Evolutionary conservation across 2,113 vertebrate genomes (phyloP).

Genomic region (Paratilapia polleni): DNA sequence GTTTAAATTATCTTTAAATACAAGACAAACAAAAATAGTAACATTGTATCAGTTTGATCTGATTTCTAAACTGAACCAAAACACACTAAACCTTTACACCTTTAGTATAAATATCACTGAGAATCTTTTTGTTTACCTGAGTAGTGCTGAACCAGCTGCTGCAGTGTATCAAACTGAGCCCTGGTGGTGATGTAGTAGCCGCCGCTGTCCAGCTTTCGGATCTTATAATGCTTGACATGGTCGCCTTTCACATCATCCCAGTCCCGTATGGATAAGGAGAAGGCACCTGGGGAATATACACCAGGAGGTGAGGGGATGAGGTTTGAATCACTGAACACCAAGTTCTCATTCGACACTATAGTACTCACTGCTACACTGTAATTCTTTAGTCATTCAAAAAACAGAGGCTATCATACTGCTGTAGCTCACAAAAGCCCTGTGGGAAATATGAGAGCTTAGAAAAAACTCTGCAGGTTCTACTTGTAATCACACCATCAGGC

Average conservation of each 20-base stretch:
- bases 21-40: background rate
- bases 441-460: background rate
- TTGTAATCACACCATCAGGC: background rate
- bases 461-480: background rate
- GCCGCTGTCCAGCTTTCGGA: conserved; percentile 97
- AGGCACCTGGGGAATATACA: conserved; percentile 85
- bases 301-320: background rate
- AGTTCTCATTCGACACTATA: background rate
- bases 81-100: background rate
- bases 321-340: background rate
- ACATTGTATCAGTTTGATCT: background rate
- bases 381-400: background rate
- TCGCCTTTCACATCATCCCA: conserved; percentile 98
- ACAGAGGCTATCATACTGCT: background rate
- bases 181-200: conserved; percentile 98
- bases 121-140: conserved; percentile 83
- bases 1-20: background rate
- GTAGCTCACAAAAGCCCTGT: background rate
- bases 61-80: background rate
- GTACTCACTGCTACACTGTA: background rate
- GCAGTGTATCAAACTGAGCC: conserved; percentile 95
- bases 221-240: conserved; percentile 99
- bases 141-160: conserved; percentile 96
- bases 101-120: background rate
- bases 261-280: conserved; percentile 96